Percentiles rank a stretch among this genome's conserved stretches.
Conservation (phyloP, 2,888 invertebrate species). For the Monochamus alternatus region DNA sequence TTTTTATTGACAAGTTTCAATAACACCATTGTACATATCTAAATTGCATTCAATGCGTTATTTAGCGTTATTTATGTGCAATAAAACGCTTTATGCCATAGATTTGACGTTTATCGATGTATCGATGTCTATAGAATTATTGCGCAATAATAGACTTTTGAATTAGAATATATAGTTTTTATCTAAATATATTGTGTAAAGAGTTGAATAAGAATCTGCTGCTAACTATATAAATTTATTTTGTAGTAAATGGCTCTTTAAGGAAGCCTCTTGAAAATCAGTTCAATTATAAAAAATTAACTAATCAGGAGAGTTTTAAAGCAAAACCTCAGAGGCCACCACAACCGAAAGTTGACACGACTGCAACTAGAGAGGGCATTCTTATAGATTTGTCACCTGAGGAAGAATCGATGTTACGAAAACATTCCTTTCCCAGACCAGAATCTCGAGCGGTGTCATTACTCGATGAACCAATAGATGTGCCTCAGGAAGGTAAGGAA, state of each 20-base stretch:
- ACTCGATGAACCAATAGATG: constrained; percentile 84
- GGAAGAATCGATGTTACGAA: constrained; percentile 59
- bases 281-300: constrained; percentile 87
- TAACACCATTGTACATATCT: too few species aligned
- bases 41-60: too few species aligned
- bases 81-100: too few species aligned
- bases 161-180: too few species aligned
- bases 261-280: constrained; percentile 73
- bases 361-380: constrained; percentile 75
- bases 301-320: constrained; percentile 72
- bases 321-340: constrained; percentile 70
- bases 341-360: constrained; percentile 65
- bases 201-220: too few species aligned
- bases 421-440: constrained; percentile 27
- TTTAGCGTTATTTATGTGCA: too few species aligned
- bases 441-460: constrained; percentile 72
- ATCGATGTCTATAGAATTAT: too few species aligned
- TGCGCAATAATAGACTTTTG: too few species aligned
- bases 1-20: too few species aligned
- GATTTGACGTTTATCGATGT: too few species aligned
- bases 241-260: constrained; percentile 56
- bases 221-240: not conserved
- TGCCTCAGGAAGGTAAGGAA: constrained; percentile 74
- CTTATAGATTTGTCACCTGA: constrained; percentile 84
- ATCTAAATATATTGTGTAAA: too few species aligned